Percentiles rank a stretch among this genome's conserved stretches.
Conservation (phyloP, 2,797 vertebrate species). For the Anas capensis region DNA sequence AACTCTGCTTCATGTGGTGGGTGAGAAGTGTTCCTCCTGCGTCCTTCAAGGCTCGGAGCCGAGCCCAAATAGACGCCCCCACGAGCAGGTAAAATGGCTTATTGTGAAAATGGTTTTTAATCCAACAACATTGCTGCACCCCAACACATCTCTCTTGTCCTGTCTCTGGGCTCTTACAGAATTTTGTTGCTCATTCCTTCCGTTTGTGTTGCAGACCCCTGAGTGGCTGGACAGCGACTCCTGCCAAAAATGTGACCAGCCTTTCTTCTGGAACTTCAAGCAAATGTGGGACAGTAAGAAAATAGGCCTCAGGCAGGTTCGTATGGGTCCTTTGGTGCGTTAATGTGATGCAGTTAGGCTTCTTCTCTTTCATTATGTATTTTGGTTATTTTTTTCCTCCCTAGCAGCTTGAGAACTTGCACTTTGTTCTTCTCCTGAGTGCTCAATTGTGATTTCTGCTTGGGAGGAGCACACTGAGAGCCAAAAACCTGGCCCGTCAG, state of each 20-base stretch:
- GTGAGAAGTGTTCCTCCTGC: neutral
- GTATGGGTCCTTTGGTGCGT: neutral
- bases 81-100: neutral
- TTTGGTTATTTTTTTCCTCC: neutral
- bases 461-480: neutral
- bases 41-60: neutral
- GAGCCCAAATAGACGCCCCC: neutral
- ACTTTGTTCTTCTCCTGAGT: neutral
- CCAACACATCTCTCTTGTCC: neutral
- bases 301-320: conserved; percentile 95
- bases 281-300: conserved; percentile 99
- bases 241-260: conserved; percentile 98
- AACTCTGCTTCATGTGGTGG: neutral
- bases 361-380: neutral
- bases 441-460: neutral
- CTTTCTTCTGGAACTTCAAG: conserved; percentile 99
- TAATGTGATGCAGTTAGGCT: neutral
- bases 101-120: neutral
- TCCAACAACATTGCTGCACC: neutral
- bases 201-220: conserved; percentile 86
- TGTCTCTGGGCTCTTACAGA: neutral
- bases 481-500: neutral
- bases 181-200: neutral
- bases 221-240: conserved; percentile 99
- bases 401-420: neutral